Conservation (phyloP, 2,888 invertebrate genomes). For the Andrena bucephala region DNA sequence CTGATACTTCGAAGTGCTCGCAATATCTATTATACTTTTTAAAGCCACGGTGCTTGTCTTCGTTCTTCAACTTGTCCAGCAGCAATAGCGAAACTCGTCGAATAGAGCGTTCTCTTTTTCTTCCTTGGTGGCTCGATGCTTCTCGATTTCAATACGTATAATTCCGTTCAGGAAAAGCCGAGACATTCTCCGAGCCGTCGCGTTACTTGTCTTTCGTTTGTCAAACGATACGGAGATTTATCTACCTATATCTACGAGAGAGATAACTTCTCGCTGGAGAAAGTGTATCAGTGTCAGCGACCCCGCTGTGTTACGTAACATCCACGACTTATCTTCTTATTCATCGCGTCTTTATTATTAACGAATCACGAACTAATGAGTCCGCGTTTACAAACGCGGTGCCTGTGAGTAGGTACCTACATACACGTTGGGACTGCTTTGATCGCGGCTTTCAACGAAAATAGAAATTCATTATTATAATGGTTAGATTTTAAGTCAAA, state of each 20-base stretch:
- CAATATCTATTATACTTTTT: no score
- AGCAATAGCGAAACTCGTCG: no score
- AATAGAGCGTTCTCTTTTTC: no score
- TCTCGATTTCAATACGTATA: constrained; percentile 12
- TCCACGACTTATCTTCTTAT: constrained; percentile 37
- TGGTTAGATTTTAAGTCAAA: no score
- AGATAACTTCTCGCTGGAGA: constrained; percentile 63
- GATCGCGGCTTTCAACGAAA: neutral
- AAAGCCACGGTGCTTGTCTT: no score
- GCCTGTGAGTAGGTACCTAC: neutral
- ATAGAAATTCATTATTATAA: neutral
- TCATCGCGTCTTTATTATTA: constrained; percentile 45
- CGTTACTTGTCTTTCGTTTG: constrained; percentile 30
- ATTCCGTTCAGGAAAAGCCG: neutral
- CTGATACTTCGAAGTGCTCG: no score
- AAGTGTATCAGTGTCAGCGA: constrained; percentile 67
- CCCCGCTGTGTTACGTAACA: constrained; percentile 62
- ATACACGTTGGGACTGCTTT: neutral
- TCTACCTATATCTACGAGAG: constrained; percentile 53
- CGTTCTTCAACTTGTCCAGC: no score
- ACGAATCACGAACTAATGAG: constrained; percentile 38
- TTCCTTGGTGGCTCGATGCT: no score
- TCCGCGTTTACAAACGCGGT: neutral
- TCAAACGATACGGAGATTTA: constrained; percentile 54
- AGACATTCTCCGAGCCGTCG: neutral